Evolutionary conservation across 2,113 vertebrate species (phyloP).

Genomic region (Xenotilapia caudafasciata): DNA sequence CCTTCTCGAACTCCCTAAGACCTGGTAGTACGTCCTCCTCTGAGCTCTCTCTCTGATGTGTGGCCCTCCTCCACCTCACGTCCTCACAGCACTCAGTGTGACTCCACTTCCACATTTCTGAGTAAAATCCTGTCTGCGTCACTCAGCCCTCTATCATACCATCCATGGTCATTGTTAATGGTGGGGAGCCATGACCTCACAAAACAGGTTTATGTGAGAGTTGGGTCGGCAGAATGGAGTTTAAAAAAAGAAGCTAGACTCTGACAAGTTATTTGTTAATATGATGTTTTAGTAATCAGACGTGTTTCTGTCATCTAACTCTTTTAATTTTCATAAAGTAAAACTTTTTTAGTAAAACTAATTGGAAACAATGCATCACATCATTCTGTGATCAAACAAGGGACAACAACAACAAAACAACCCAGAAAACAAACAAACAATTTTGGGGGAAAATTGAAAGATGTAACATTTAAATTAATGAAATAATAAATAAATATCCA

Average conservation of each 20-base stretch:
- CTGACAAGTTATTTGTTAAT: neutral
- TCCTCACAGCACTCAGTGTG: neutral
- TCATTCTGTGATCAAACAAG: neutral
- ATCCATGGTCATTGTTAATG: neutral
- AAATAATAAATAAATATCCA: neutral
- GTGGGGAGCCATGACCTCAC: neutral
- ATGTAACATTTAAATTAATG: neutral
- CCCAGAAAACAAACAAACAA: neutral
- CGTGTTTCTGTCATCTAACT: neutral
- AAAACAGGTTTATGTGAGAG: neutral
- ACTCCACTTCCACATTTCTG: neutral
- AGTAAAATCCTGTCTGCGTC: neutral
- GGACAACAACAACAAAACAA: neutral
- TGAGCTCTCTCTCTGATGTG: neutral
- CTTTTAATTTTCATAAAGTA: neutral
- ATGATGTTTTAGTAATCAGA: neutral
- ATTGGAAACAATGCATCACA: neutral
- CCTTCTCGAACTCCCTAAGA: neutral
- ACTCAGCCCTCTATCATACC: neutral
- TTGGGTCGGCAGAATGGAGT: neutral
- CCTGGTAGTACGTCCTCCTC: neutral
- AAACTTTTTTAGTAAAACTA: neutral
- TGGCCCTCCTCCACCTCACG: neutral
- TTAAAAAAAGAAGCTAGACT: neutral
- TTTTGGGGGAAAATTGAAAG: rapidly evolving